Conservation (phyloP, 2,888 invertebrate species). For the Drosophila neonasuta region DNA sequence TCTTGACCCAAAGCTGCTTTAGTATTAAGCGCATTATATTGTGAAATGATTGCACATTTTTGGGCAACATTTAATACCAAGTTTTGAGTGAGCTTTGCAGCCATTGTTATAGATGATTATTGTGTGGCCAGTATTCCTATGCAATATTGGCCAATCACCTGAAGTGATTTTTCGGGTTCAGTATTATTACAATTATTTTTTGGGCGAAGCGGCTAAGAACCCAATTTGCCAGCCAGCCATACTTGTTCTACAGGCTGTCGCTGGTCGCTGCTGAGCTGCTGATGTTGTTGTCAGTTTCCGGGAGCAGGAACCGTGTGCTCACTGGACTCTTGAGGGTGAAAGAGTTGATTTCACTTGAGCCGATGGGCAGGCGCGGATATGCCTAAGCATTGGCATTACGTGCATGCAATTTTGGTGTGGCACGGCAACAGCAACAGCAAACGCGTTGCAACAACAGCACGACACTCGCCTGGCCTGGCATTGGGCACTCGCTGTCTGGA, state of each 20-base stretch:
- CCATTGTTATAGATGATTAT: not conserved
- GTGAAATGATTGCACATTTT: not conserved
- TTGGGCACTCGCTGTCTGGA: constrained; percentile 39
- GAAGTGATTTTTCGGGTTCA: constrained; percentile 14
- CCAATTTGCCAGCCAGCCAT: constrained; percentile 34
- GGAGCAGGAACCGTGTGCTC: not conserved
- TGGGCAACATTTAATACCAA: not conserved
- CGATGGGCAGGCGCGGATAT: constrained; percentile 59
- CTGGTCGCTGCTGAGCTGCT: not conserved
- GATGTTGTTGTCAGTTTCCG: constrained; percentile 28
- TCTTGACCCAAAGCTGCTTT: not conserved
- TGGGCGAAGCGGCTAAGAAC: constrained; percentile 33
- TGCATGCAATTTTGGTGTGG: constrained; percentile 60
- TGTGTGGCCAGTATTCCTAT: not conserved
- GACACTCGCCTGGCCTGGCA: constrained; percentile 16
- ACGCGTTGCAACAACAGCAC: constrained; percentile 15
- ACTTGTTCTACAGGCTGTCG: not conserved
- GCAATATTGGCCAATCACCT: constrained; percentile 11
- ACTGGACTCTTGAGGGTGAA: not conserved
- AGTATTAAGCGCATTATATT: not conserved
- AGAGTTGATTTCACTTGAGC: constrained; percentile 50
- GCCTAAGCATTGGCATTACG: constrained; percentile 69
- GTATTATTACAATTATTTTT: constrained; percentile 44
- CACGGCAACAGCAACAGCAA: constrained; percentile 23
- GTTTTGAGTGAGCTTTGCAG: not conserved